Evolutionary conservation across 2,888 invertebrate species (phyloP).

Genomic region (Allygus modestus): DNA sequence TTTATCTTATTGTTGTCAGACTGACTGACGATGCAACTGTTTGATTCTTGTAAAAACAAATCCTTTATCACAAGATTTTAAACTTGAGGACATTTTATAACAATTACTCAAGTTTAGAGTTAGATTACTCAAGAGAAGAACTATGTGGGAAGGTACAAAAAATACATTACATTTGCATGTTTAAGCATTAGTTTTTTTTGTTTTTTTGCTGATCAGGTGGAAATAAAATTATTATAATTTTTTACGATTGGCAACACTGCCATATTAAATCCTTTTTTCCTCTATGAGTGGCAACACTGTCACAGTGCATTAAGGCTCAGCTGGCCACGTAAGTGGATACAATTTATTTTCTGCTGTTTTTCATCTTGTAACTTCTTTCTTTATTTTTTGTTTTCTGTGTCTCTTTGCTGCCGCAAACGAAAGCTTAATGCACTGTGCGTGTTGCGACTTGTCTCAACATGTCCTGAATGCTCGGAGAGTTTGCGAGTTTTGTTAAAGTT

Average conservation of each 20-base stretch:
- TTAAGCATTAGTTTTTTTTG: too few species aligned
- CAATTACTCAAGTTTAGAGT: too few species aligned
- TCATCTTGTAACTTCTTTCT: neutral
- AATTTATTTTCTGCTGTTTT: neutral
- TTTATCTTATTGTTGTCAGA: too few species aligned
- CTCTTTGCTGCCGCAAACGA: slow-evolving; percentile 37
- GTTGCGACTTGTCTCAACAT: slow-evolving; percentile 34
- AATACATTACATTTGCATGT: too few species aligned
- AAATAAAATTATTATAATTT: too few species aligned
- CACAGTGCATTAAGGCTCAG: slow-evolving; percentile 50
- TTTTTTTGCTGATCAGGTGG: too few species aligned
- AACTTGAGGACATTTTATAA: too few species aligned
- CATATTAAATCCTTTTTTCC: neutral
- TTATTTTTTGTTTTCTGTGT: neutral
- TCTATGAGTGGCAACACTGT: slow-evolving; percentile 37
- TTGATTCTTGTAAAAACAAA: too few species aligned
- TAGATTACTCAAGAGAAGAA: too few species aligned
- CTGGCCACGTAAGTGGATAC: neutral
- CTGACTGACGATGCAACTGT: too few species aligned
- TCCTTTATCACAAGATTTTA: too few species aligned
- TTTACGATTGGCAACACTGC: neutral
- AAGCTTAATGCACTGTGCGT: slow-evolving; percentile 54
- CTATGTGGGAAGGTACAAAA: too few species aligned
- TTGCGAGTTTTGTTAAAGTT: neutral
- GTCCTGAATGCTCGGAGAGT: neutral